These are phyloP conservation scores for Halichondria panicea DNA, from an alignment of 37 sponge, comb jelly and placozoan genomes.

Conservation along the genomic window DNA sequence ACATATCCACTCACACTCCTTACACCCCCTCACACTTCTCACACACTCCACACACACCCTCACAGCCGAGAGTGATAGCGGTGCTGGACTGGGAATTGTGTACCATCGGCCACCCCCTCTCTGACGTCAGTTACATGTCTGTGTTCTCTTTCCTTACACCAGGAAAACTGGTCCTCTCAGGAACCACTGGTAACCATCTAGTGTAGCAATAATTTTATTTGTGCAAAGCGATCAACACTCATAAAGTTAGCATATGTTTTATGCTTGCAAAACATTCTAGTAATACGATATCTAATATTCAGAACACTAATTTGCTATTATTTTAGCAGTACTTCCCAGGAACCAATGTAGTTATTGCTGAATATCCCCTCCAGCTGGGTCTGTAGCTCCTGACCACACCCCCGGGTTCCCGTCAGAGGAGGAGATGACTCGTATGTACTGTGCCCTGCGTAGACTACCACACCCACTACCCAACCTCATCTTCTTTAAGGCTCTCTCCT, in stretches of 20 bases:
- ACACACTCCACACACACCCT: background rate
- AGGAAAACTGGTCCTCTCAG: background rate
- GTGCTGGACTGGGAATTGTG: conserved; percentile 92
- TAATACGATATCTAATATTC: background rate
- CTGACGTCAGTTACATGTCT: conserved; percentile 58
- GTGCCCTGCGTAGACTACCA: conserved; percentile 24
- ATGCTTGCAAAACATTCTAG: no score
- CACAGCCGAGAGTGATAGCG: conserved; percentile 76
- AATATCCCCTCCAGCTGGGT: background rate
- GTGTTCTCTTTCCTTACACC: conserved; percentile 34
- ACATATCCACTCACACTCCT: background rate
- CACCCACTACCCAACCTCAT: conserved; percentile 61
- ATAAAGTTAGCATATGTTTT: background rate
- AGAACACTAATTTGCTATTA: background rate
- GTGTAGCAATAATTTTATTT: no score
- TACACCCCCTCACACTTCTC: background rate
- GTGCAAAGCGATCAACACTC: no score
- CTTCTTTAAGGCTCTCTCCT: conserved; percentile 74
- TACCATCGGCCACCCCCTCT: conserved; percentile 72
- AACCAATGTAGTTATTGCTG: background rate
- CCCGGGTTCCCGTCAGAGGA: conserved; percentile 11
- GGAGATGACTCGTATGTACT: conserved; percentile 51
- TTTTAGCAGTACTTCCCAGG: background rate
- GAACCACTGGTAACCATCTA: background rate
- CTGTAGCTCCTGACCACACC: background rate